Evolutionary conservation across 2,113 vertebrate species (phyloP).

Genomic region (Silurus asotus): DNA sequence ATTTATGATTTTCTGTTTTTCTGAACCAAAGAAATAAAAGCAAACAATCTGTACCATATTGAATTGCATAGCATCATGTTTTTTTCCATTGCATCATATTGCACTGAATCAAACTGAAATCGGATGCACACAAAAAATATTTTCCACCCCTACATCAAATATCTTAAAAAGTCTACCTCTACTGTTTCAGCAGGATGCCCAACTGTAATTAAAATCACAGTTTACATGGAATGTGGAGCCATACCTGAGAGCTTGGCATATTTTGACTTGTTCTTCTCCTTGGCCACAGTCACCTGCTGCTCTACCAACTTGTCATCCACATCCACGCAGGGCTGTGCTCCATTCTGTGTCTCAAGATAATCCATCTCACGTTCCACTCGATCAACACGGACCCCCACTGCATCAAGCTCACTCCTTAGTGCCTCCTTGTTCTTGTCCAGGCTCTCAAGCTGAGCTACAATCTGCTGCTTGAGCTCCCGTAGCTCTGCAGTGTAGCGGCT

Average conservation of each 20-base stretch:
- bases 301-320: slow-evolving; percentile 87
- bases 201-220: not conserved
- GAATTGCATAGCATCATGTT: too few relatives aligned
- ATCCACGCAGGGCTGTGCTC: slow-evolving; percentile 86
- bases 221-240: not conserved
- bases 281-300: slow-evolving; percentile 78
- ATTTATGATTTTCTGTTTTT: too few relatives aligned
- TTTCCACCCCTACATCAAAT: too few relatives aligned
- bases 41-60: too few relatives aligned
- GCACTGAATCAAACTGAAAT: too few relatives aligned
- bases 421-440: slow-evolving; percentile 89
- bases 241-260: slow-evolving; percentile 88
- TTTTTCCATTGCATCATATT: too few relatives aligned
- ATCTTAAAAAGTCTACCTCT: not conserved
- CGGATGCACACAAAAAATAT: too few relatives aligned
- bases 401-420: slow-evolving; percentile 79
- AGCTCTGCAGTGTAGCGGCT: slow-evolving; percentile 89
- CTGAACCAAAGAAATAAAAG: too few relatives aligned
- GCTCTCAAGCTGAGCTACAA: slow-evolving; percentile 85
- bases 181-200: not conserved
- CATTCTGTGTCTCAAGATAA: slow-evolving; percentile 92
- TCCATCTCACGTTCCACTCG: slow-evolving; percentile 92
- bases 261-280: slow-evolving; percentile 86
- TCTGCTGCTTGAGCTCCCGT: slow-evolving; percentile 93
- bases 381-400: slow-evolving; percentile 81